phyloP scores from a whole-genome alignment of 2,113 vertebrate species.

The Calyptomena viridis region DNA sequence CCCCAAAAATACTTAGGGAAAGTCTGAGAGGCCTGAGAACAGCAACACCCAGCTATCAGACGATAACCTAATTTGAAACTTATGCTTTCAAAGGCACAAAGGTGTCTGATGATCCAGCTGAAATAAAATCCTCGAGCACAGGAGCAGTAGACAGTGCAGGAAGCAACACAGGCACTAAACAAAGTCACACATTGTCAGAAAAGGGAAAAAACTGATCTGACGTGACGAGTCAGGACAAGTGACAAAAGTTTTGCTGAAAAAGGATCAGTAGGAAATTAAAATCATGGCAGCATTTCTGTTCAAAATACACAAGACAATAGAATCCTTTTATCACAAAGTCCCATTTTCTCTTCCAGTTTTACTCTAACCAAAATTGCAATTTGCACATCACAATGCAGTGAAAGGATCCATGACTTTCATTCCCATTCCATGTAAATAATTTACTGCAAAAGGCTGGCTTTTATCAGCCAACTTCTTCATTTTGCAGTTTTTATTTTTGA shows the following conservation, averaged over 20 bases:
- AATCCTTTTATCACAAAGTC: slow-evolving; percentile 54
- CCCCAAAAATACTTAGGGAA: background rate
- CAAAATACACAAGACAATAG: slow-evolving; percentile 47
- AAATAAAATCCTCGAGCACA: slow-evolving; percentile 53
- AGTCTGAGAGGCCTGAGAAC: background rate
- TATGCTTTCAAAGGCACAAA: slow-evolving; percentile 48
- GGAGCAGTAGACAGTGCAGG: slow-evolving; percentile 41
- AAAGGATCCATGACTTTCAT: slow-evolving; percentile 32
- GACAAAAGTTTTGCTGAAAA: slow-evolving; percentile 55
- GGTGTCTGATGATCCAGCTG: slow-evolving; percentile 51
- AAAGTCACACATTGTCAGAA: slow-evolving; percentile 56
- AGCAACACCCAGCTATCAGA: background rate
- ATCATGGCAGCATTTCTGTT: slow-evolving; percentile 52
- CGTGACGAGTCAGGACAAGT: slow-evolving; percentile 35
- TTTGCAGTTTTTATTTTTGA: background rate
- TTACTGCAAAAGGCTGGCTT: slow-evolving; percentile 14
- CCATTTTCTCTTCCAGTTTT: slow-evolving; percentile 31
- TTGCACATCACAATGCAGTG: slow-evolving; percentile 37
- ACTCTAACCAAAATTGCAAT: slow-evolving; percentile 33
- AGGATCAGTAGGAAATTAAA: slow-evolving; percentile 55
- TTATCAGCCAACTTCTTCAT: slow-evolving; percentile 12
- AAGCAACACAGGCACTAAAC: slow-evolving; percentile 33
- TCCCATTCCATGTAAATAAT: slow-evolving; percentile 30
- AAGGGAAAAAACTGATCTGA: slow-evolving; percentile 23
- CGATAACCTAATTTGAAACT: slow-evolving; percentile 53